These are phyloP conservation scores for Pseudorhiza aurosa DNA, from an alignment of 30 jellyfish, hydroid and myxozoan species.

Conservation along the genomic window DNA sequence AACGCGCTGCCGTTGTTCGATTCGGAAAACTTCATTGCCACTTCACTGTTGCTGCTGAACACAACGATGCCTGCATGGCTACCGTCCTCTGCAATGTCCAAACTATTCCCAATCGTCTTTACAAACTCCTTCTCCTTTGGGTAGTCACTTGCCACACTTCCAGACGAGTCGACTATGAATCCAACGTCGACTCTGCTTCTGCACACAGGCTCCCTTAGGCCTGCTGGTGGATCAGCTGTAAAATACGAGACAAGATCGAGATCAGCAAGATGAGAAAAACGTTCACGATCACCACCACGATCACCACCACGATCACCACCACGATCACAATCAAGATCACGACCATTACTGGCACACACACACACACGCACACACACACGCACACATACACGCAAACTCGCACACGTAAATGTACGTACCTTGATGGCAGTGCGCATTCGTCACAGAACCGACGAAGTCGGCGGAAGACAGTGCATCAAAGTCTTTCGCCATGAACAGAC, in stretches of 20 bases:
- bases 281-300: no score
- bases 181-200: constrained; percentile 54
- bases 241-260: no score
- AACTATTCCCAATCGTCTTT: constrained; percentile 24
- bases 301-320: no score
- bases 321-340: no score
- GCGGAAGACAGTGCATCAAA: constrained; percentile 44
- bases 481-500: constrained; percentile 44
- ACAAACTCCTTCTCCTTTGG: constrained; percentile 66
- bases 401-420: neutral
- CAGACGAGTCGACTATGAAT: constrained; percentile 71
- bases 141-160: constrained; percentile 50
- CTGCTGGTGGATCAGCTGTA: neutral
- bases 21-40: constrained; percentile 27
- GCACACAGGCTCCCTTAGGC: neutral
- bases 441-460: constrained; percentile 20
- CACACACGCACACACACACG: no score
- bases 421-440: constrained; percentile 25
- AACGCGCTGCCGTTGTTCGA: constrained; percentile 11
- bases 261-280: no score
- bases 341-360: no score
- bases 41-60: constrained; percentile 18
- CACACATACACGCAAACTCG: no score
- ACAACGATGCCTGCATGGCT: constrained; percentile 31
- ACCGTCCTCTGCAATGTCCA: constrained; percentile 28